Percentiles rank a stretch among this genome's conserved stretches.
phyloP scores from a whole-genome alignment of 2,797 vertebrate genomes.

The Eurystomus glaucurus region DNA sequence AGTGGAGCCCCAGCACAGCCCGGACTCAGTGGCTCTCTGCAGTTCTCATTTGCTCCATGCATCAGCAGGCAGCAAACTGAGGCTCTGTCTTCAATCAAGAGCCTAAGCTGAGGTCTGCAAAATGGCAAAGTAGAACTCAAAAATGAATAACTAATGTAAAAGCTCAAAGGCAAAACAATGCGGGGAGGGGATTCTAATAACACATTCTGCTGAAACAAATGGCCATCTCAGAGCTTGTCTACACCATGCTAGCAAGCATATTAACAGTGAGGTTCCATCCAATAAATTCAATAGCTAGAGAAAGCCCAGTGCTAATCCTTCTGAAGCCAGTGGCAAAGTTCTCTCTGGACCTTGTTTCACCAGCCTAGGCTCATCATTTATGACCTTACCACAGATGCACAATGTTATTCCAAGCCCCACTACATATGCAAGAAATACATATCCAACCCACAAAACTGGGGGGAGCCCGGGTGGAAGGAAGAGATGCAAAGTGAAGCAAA shows the following conservation, averaged over 20 bases:
- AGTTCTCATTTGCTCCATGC: slow-evolving; percentile 27
- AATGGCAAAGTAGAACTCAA: slow-evolving; percentile 62
- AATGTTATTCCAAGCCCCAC: neutral
- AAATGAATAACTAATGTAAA: slow-evolving; percentile 59
- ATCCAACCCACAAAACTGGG: slow-evolving; percentile 5
- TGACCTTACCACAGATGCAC: neutral
- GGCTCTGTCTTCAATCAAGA: slow-evolving; percentile 67
- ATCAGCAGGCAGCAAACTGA: slow-evolving; percentile 48
- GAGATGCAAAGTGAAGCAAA: slow-evolving; percentile 8
- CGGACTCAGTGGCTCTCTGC: neutral
- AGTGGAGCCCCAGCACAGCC: neutral
- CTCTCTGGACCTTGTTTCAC: slow-evolving; percentile 1
- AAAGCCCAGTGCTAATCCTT: slow-evolving; percentile 29
- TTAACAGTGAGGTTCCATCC: slow-evolving; percentile 15
- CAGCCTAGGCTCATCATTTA: neutral
- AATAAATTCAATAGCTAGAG: slow-evolving; percentile 6
- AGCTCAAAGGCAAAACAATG: slow-evolving; percentile 65
- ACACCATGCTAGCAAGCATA: neutral
- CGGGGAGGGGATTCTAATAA: slow-evolving; percentile 17
- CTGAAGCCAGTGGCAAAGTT: neutral
- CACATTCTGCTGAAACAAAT: slow-evolving; percentile 39
- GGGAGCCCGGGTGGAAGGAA: neutral
- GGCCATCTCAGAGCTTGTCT: slow-evolving; percentile 32
- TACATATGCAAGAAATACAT: slow-evolving; percentile 1
- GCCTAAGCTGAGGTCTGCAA: slow-evolving; percentile 44